Percentiles rank a stretch among this genome's conserved stretches.
Evolutionary conservation across 2,888 invertebrate species (phyloP).

Genomic region (Nebria salina): DNA sequence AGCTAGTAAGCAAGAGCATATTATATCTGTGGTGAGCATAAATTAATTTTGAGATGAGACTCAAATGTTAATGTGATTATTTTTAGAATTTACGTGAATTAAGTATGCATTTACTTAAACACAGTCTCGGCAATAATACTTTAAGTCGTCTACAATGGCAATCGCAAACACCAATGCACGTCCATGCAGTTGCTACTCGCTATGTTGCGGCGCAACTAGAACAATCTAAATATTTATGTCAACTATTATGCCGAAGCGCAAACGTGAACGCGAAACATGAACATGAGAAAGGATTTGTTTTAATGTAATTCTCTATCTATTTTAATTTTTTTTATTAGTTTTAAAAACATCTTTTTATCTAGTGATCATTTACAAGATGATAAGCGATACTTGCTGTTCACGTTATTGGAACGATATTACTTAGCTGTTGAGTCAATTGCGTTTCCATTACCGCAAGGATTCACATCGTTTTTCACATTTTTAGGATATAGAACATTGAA

Average conservation of each 20-base stretch:
- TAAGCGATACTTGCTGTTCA: constrained; percentile 78
- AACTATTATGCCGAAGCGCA: constrained; percentile 75
- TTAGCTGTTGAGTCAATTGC: constrained; percentile 81
- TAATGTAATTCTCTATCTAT: constrained; percentile 72
- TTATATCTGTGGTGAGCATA: constrained; percentile 79
- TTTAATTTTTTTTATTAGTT: constrained; percentile 24
- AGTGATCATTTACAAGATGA: constrained; percentile 79
- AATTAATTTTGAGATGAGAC: no score
- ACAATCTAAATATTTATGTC: constrained; percentile 79
- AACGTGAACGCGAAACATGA: constrained; percentile 75
- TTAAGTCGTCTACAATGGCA: constrained; percentile 63
- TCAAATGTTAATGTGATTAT: not conserved
- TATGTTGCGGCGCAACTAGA: constrained; percentile 86
- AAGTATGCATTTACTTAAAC: constrained; percentile 82
- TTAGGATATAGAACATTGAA: constrained; percentile 82
- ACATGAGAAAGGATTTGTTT: constrained; percentile 79
- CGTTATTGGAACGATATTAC: constrained; percentile 83
- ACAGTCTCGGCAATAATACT: constrained; percentile 65
- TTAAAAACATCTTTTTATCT: constrained; percentile 52
- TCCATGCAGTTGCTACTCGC: constrained; percentile 83
- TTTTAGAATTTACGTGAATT: constrained; percentile 83
- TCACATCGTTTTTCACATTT: constrained; percentile 89
- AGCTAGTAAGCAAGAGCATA: constrained; percentile 87
- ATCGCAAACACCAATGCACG: constrained; percentile 73
- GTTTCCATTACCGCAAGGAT: constrained; percentile 86